A percentile compares a stretch with the other conserved stretches of the same genome.
Evolutionary conservation across 2,888 invertebrate genomes (phyloP).

Genomic region (Patella depressa): DNA sequence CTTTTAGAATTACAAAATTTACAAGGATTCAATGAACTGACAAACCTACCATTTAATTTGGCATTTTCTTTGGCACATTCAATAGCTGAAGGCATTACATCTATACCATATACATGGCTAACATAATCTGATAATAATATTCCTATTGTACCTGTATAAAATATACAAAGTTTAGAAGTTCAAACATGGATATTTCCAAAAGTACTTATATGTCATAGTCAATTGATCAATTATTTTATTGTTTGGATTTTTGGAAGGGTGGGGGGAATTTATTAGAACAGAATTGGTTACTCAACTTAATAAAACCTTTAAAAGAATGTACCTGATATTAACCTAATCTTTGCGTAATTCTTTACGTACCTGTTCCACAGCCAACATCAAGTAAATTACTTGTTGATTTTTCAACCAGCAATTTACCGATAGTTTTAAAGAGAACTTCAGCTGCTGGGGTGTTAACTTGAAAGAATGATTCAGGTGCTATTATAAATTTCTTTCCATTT

Average conservation of each 20-base stretch:
- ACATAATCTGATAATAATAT: constrained; percentile 32
- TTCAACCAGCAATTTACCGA: constrained; percentile 24
- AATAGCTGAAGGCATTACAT: constrained; percentile 83
- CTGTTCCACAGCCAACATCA: constrained; percentile 39
- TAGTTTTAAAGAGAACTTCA: constrained; percentile 31
- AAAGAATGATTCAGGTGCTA: constrained; percentile 72
- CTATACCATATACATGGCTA: constrained; percentile 83
- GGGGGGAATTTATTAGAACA: too few species aligned
- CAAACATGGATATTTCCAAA: too few species aligned
- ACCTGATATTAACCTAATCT: too few species aligned
- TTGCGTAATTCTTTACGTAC: constrained; percentile 3
- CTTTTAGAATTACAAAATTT: too few species aligned
- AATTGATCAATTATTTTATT: too few species aligned
- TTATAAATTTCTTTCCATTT: constrained; percentile 66
- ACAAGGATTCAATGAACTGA: too few species aligned
- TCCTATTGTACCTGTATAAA: constrained; percentile 35
- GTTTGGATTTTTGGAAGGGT: too few species aligned
- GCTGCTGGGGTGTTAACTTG: constrained; percentile 55
- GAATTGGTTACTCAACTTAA: too few species aligned
- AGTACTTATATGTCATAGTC: too few species aligned
- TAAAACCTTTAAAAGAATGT: too few species aligned
- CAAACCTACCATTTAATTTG: constrained; percentile 76
- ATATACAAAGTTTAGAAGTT: background rate
- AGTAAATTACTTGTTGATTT: constrained; percentile 18
- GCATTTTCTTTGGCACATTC: constrained; percentile 92